phyloP scores from a whole-genome alignment of 2,888 invertebrate species.

The Lissocephala sabroskyi region DNA sequence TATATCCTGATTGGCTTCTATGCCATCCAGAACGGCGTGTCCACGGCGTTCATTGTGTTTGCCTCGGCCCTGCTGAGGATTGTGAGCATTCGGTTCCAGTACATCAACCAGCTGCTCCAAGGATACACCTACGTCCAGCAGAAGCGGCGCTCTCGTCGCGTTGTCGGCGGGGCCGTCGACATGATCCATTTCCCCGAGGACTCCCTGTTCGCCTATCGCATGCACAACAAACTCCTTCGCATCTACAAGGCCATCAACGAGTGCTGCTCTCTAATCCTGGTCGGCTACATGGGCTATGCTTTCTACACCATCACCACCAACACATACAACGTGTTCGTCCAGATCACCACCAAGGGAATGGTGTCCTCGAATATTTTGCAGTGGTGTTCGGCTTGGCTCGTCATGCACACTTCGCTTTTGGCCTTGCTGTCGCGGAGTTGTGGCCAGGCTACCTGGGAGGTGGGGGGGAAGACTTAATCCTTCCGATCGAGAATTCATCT shows the following conservation, averaged over 20 bases:
- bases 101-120: conserved; percentile 57
- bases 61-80: conserved; percentile 57
- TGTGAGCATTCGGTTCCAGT: conserved; percentile 61
- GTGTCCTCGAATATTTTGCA: conserved; percentile 54
- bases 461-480: conserved; percentile 22
- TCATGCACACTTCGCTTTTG: conserved; percentile 52
- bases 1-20: conserved; percentile 53
- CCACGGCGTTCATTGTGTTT: conserved; percentile 61
- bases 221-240: conserved; percentile 64
- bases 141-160: conserved; percentile 15
- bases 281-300: conserved; percentile 67
- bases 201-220: conserved; percentile 62
- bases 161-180: conserved; percentile 3
- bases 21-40: conserved; percentile 60
- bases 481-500: conserved; percentile 1
- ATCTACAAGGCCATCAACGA: conserved; percentile 66
- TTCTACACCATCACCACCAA: conserved; percentile 70
- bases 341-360: conserved; percentile 54
- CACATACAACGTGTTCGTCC: conserved; percentile 68
- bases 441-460: conserved; percentile 63
- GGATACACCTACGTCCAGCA: conserved; percentile 58
- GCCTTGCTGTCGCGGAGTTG: conserved; percentile 57
- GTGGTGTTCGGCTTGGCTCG: conserved; percentile 56
- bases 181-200: conserved; percentile 62
- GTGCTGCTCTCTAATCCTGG: conserved; percentile 63